Percentiles rank a stretch among this genome's conserved stretches.
Conservation (phyloP, 2,113 vertebrate species). For the Plecotus auritus region DNA sequence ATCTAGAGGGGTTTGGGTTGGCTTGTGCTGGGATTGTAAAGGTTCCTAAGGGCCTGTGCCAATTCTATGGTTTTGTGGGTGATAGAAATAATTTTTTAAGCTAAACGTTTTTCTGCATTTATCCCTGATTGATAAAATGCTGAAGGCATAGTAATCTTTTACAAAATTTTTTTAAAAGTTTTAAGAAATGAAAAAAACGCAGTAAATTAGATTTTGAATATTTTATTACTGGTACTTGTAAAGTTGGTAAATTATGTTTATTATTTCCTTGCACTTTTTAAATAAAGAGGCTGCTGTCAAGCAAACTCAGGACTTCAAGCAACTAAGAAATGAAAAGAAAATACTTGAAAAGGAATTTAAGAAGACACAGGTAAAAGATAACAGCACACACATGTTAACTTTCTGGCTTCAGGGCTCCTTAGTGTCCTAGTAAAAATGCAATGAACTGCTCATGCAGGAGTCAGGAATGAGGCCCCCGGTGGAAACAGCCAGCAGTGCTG, state of each 20-base stretch:
- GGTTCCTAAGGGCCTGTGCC: neutral
- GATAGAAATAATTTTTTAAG: neutral
- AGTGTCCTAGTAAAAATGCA: neutral
- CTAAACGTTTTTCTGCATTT: neutral
- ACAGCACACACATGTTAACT: rapidly evolving
- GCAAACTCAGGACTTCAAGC: constrained; percentile 84
- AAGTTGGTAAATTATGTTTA: neutral
- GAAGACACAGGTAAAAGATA: constrained; percentile 86
- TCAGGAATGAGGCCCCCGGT: rapidly evolving
- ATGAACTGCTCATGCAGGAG: neutral
- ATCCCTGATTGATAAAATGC: neutral
- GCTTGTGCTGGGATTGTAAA: neutral
- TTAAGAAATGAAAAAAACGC: neutral
- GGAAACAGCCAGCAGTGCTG: rapidly evolving
- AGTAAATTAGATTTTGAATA: neutral
- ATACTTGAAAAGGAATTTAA: constrained; percentile 84
- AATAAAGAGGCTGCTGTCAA: constrained; percentile 86
- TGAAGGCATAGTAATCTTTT: neutral
- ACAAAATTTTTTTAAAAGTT: neutral
- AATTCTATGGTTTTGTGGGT: neutral
- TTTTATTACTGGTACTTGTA: neutral
- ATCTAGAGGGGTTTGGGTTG: neutral
- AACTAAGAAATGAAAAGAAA: constrained; percentile 87
- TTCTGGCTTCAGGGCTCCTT: too few species aligned
- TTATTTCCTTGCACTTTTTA: neutral